Base-by-base conservation (phyloP, 2,888 invertebrate genomes). In the Cephus nigrinus region DNA sequence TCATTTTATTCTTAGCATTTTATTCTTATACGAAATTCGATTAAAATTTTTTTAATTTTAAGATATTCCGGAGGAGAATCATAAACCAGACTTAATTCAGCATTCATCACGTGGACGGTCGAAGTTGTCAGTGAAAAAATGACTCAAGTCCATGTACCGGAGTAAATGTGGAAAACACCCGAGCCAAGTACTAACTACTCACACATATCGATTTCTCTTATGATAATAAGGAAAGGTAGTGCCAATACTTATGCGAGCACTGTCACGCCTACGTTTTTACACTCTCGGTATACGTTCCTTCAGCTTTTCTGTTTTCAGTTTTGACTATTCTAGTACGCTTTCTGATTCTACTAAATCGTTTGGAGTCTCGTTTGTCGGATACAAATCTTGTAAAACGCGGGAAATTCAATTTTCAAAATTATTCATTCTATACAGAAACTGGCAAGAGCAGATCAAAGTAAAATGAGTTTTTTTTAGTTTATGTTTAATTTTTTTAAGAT, bases 161-260 rank as follows among this genome's bases (percentile, higher is more conserved):
- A 78, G 69, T 75, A 71, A 40, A 72, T 55, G 71, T 74, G 68
- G 15, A 55, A 69, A 55, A 31, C 71, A 74, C 36, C 68, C 68
- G 71, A 33, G n/a, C 78, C 74, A 75, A 76, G 77, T 74, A 74
- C 31, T 79, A 79, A 79, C 79, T 79, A 75, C 74, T 73, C 71
- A 68, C 69, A 75, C 76, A 72, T 72, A 79, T 79, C 79, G 79
- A 79, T 77, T 79, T 79, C 76, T 78, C 68, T 77, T 77, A 77
- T 79, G 79, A 79, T 79, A 79, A 79, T 35, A 75, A 77, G 71
- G 2, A 31, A 32, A 71, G 71, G 11, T 32, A 32, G 72, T 68
- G 30, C 34, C 12, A 34, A 68, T 75, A 30, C 31, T 11, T 71
- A 74, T 69, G 55, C 68, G 73, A 34, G 68, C 68, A 68, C 68